Conservation (phyloP, 2,888 invertebrate species). For the Oligia strigilis region DNA sequence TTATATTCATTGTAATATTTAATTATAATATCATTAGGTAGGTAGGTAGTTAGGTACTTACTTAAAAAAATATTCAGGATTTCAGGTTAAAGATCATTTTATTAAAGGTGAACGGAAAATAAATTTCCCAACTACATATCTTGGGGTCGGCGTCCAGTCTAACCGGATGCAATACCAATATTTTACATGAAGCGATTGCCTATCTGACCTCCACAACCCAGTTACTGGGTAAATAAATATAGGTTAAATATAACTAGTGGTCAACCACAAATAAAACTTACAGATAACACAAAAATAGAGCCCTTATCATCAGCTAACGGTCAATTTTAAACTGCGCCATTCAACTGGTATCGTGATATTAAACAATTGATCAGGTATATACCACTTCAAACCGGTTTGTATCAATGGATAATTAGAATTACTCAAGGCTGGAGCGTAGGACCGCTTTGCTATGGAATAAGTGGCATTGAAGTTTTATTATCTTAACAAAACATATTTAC, state of each 20-base stretch:
- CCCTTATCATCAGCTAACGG: constrained; percentile 33
- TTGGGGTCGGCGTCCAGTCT: no score
- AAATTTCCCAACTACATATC: no score
- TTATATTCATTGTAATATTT: neutral
- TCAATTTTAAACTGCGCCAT: constrained; percentile 38
- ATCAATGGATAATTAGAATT: constrained; percentile 54
- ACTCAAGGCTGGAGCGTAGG: constrained; percentile 31
- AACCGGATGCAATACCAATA: no score
- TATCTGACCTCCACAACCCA: no score
- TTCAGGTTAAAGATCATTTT: neutral
- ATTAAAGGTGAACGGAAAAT: constrained; percentile 6
- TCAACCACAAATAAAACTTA: constrained; percentile 14
- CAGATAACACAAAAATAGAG: constrained; percentile 34
- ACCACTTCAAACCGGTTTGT: constrained; percentile 39
- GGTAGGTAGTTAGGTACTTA: neutral
- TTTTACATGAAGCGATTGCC: no score
- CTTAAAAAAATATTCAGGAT: neutral
- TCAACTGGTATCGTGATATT: constrained; percentile 29
- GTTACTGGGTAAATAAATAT: neutral
- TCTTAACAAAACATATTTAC: constrained; percentile 7
- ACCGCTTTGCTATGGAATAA: constrained; percentile 30
- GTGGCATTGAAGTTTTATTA: constrained; percentile 39
- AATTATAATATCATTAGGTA: neutral
- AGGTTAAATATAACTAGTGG: neutral
- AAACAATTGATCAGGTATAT: constrained; percentile 46